Base-by-base conservation (phyloP, 1,140 invertebrate species). In the Euura saliciscinereae region DNA sequence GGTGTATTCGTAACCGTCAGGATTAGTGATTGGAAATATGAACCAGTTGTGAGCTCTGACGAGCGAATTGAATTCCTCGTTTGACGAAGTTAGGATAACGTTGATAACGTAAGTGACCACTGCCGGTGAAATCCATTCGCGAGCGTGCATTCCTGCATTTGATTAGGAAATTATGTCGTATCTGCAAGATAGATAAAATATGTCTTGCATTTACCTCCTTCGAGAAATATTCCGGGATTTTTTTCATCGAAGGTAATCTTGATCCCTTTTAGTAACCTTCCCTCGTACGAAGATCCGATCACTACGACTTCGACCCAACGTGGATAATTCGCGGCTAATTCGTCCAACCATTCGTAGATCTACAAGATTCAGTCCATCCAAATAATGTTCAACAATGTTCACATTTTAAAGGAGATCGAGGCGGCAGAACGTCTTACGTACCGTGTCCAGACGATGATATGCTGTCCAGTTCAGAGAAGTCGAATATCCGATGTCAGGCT, bases 71-170 rank as follows among this genome's bases (percentile, higher is more conserved):
- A 10, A 45, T 7, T 70, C 10, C 42, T 51, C 28, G 45, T 42
- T 64, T 13, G 59, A 10, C 59, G 68, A 71, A 69, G 72, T 80
- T 1, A 89, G 80, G 44, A 89, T 72, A 70, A 88, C 84, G 64
- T 85, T 76, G 11, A 90, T 86, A 6, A 90, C 85, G 74, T 87
- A 91, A 0, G 88, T 77, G 3, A 85, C 86, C 0, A 85, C 82
- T 0, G 89, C 86, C 2, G 87, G 85, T 6, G 89, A 79, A n/a
- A 91, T 89, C 90, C 91, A 92, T 83, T 92, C 91, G 45, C 91
- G 81, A 2, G 90, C 89, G 79, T 92, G 90, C 4, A 72, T 87
- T 77, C 71, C 73, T 81, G 44, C 28, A 28, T 28, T 28, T 28
- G 28, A 28, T 28, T 28, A 28, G 0, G 28, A 28, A 28, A 28